Evolutionary conservation across 37 sponge, comb jelly and placozoan species (phyloP), one percentile per base, ranked within the genome.

Genomic region (Crambe crambe): DNA sequence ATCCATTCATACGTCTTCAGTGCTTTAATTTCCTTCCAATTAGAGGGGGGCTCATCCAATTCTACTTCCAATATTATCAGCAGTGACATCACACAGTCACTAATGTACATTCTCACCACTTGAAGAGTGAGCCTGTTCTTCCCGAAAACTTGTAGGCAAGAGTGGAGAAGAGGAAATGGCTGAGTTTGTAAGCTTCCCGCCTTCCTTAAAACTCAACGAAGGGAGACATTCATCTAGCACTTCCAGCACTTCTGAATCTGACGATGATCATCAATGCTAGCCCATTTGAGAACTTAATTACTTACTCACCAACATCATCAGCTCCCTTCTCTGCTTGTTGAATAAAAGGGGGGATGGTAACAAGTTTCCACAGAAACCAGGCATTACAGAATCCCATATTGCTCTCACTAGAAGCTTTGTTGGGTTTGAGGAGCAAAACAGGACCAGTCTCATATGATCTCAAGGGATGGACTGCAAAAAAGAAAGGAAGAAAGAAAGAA

Each of bases 291-390:
- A n/a, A n/a, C n/a, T n/a, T n/a, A n/a, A n/a, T n/a, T n/a, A n/a
- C n/a, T n/a, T n/a, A n/a, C n/a, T n/a, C n/a, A n/a, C n/a, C n/a
- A n/a, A n/a, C n/a, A n/a, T n/a, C n/a, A n/a, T n/a, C n/a, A n/a
- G n/a, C n/a, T n/a, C n/a, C n/a, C n/a, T n/a, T n/a, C n/a, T n/a
- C n/a, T n/a, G n/a, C n/a, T n/a, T n/a, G n/a, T n/a, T n/a, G n/a
- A n/a, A n/a, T n/a, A n/a, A n/a, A n/a, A n/a, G n/a, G n/a, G n/a
- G n/a, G n/a, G n/a, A 85, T 63, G 1, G 73, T 56, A 42, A 77
- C 77, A 43, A 77, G 88, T 88, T 42, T 44, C 82, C 88, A 77
- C 70, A 88, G 88, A 51, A 88, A 81, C 83, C 83, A 88, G 12
- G 77, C 82, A 62, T 82, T 63, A 77, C 78, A 82, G 54, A 83